Evolutionary conservation across 2,888 invertebrate genomes (phyloP), one percentile per base, ranked within the genome.

Genomic region (Biston betularia): DNA sequence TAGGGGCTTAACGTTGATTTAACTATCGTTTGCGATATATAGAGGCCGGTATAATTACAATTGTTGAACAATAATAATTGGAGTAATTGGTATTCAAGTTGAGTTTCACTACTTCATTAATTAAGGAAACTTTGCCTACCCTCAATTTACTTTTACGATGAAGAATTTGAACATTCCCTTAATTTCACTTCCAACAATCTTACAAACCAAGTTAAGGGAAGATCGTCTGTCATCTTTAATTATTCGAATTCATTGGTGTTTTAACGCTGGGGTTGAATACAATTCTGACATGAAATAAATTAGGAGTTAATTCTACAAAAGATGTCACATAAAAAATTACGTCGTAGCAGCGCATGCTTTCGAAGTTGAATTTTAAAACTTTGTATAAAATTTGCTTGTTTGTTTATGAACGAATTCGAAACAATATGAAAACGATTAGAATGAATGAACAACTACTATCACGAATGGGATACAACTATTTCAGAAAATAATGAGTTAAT

Each of bases 21-120:
- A 59, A 65, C 62, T 65, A 59, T 60, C 52, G 65, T 54, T 59
- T 55, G 53, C 59, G 50, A 55, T 68, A 61, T 63, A 66, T 65
- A 48, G 55, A 65, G 69, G 42, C 65, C 72, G n/a, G 24, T 61
- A 70, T 69, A 70, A 72, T 74, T 68, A 71, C 73, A 71, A 71
- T 73, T 72, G 72, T 65, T 63, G 73, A 80, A 82, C 81, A 81
- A 79, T 79, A 24, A 24, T 24, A 75, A 77, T 82, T 82, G 73
- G 73, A 79, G 78, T 79, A 86, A 88, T 90, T 89, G 89, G 87
- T 87, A 89, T 89, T 89, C 88, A 76, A 75, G 77, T 75, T 78
- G 79, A 76, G 75, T 74, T 79, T 77, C 81, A 79, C 79, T 83
- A 82, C 85, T 88, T 85, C 87, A 89, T 89, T 89, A 87, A 89